Evolutionary conservation across 2,888 invertebrate species (phyloP).

Genomic region (Thecocarcelia acutangulata): DNA sequence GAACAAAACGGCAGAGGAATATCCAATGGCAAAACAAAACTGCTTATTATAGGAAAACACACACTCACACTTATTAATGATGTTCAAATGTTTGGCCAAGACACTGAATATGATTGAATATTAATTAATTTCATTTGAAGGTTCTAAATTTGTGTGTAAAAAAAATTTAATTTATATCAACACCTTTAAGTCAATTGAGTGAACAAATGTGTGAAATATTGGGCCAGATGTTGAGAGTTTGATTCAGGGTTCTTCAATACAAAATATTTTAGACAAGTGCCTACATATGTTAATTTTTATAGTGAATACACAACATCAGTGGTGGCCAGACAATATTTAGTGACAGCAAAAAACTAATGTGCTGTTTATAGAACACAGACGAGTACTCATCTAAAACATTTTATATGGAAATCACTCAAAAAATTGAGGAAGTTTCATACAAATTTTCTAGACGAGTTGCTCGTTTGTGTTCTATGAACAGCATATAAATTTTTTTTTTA

Average conservation of each 20-base stretch:
- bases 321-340: too few species aligned
- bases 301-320: too few species aligned
- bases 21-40: constrained; percentile 8
- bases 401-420: too few species aligned
- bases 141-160: constrained; percentile 3
- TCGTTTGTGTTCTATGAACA: too few species aligned
- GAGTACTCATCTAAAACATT: too few species aligned
- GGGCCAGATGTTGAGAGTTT: neutral
- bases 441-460: too few species aligned
- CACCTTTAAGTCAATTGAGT: neutral
- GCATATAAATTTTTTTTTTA: too few species aligned
- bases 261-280: neutral
- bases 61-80: neutral
- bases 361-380: too few species aligned
- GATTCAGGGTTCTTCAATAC: neutral
- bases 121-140: constrained; percentile 44
- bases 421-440: too few species aligned
- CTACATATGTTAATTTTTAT: too few species aligned
- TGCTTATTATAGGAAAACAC: neutral
- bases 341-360: too few species aligned
- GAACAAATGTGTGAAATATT: neutral
- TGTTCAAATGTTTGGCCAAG: constrained; percentile 5
- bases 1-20: neutral
- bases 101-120: constrained; percentile 38
- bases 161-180: constrained; percentile 4